Conservation (phyloP, 2,888 invertebrate genomes). For the Drosophila nigricruria region DNA sequence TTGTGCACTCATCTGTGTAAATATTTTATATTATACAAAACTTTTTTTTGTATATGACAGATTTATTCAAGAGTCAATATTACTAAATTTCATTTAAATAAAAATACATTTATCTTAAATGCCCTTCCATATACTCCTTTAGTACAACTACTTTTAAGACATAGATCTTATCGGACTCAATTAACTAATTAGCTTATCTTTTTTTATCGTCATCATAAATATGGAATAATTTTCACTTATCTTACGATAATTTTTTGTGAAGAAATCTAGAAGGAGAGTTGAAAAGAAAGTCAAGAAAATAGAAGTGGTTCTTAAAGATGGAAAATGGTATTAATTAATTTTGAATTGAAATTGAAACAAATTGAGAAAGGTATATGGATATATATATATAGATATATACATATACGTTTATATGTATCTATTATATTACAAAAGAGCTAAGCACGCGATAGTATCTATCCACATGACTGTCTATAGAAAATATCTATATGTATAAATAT, state of each 20-base stretch:
- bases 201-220: background rate
- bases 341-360: background rate
- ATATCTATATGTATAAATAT: background rate
- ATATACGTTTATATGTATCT: background rate
- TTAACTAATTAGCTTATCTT: background rate
- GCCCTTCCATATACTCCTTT: background rate
- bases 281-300: no score
- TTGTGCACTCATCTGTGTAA: no score
- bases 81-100: no score
- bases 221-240: background rate
- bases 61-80: no score
- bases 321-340: no score
- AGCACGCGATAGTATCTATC: background rate
- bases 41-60: no score
- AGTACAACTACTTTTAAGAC: background rate
- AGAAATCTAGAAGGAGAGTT: no score
- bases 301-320: no score
- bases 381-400: background rate
- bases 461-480: background rate
- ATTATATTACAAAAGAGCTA: background rate
- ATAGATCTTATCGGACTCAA: background rate
- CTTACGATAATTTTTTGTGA: background rate
- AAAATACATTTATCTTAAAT: background rate
- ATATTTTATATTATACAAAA: no score
- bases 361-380: background rate